Evolutionary conservation across 1,140 invertebrate species (phyloP), one percentile per base, ranked within the genome.

Genomic region (Leptoteleia sp.): DNA sequence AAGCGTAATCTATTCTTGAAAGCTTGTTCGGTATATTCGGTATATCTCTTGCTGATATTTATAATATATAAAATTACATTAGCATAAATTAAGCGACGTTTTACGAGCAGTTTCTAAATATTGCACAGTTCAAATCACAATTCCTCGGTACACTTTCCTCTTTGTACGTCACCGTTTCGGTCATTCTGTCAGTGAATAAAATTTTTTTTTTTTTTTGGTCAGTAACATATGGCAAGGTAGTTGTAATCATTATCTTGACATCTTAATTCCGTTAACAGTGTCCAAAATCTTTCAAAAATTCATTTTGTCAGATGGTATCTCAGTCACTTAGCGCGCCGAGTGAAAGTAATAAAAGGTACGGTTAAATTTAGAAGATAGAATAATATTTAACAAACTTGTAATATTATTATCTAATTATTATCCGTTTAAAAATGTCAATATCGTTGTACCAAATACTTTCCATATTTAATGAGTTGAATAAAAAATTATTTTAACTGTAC

Each of bases 61-160:
- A 43, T 65, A 25, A 43, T 65, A 52, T 40, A 45, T 11, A 1
- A 25, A 9, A 50, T 7, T 11, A 35, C 6, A 25, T 33, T 11
- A 31, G 29, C 43, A n/a, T 27, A 38, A 38, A n/a, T 35, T 15
- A 27, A 38, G 13, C 22, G 37, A 67, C 31, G 9, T 35, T 35
- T 35, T 11, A 27, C 38, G 40, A 47, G 50, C 50, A 16, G 42
- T 33, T 47, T 29, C 42, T 27, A 5, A 38, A 38, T 68, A 68
- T 68, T 68, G 64, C 64, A 68, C 64, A 19, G 12, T 55, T 35
- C n/a, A 6, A 15, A 68, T 68, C 64, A 68, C 64, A 68, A 9
- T 55, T 55, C 22, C 6, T 25, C n/a, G n/a, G n/a, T n/a, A n/a
- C 22, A 25, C 22, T 3, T 25, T 25, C 22, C 6, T 7, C 27